These are phyloP conservation scores for Bemisia tabaci DNA, from an alignment of 1,140 invertebrate genomes.

Conservation along the genomic window DNA sequence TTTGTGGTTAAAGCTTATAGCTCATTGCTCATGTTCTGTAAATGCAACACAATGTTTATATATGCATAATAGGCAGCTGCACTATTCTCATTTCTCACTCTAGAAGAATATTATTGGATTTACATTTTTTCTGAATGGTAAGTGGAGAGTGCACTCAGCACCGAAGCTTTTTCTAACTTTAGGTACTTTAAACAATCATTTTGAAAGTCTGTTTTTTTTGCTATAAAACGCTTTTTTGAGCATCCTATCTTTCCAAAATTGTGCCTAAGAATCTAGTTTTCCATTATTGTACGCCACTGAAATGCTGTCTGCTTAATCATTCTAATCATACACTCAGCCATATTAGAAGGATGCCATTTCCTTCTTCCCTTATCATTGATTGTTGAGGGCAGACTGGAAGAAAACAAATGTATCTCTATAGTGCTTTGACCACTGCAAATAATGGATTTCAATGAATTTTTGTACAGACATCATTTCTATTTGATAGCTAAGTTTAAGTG, in stretches of 20 bases:
- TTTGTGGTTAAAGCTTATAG: neutral
- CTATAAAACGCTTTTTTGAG: too few species aligned
- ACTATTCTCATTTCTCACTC: too few species aligned
- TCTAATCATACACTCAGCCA: neutral
- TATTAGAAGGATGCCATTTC: neutral
- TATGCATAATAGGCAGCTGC: too few species aligned
- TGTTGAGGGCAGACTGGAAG: neutral
- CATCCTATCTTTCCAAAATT: neutral
- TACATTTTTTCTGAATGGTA: too few species aligned
- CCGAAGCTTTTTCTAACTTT: too few species aligned
- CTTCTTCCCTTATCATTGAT: neutral
- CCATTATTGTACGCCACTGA: neutral
- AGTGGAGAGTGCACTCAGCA: too few species aligned
- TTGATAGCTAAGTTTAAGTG: neutral
- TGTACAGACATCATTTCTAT: neutral
- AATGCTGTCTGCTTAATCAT: neutral
- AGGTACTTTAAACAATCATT: too few species aligned
- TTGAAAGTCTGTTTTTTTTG: too few species aligned
- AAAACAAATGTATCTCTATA: neutral
- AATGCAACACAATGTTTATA: neutral
- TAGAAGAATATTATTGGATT: too few species aligned
- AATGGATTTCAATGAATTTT: neutral
- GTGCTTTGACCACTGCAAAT: neutral
- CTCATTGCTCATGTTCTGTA: neutral
- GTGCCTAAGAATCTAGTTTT: neutral